Percentiles rank a stretch among this genome's conserved stretches.
Conservation (phyloP, 2,888 invertebrate genomes). For the Andricus curvator region DNA sequence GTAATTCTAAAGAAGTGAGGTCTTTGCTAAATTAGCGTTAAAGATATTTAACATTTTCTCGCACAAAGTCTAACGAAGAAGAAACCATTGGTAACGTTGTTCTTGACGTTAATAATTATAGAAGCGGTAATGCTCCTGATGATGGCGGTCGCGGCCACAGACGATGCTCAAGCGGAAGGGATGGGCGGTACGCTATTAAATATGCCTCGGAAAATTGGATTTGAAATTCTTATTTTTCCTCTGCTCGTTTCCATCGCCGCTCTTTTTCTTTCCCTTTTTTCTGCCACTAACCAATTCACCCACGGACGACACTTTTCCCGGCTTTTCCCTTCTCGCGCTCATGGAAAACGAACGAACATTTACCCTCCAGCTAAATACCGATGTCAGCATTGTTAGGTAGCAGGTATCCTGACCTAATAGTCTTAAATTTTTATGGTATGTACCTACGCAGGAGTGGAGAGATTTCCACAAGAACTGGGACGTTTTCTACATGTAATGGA, state of each 20-base stretch:
- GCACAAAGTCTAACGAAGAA: background rate
- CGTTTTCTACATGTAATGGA: conserved; percentile 65
- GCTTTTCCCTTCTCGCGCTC: conserved; percentile 35
- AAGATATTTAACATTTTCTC: background rate
- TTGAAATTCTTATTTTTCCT: conserved; percentile 73
- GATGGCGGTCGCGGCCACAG: conserved; percentile 35
- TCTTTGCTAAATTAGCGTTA: background rate
- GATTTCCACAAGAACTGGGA: conserved; percentile 51
- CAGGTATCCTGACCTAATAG: conserved; percentile 64
- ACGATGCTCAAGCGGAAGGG: conserved; percentile 43
- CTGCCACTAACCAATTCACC: conserved; percentile 18
- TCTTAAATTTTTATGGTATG: conserved; percentile 68
- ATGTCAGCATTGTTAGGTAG: conserved; percentile 67
- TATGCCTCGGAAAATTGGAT: conserved; percentile 73
- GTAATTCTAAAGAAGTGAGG: background rate
- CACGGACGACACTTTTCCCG: conserved; percentile 21
- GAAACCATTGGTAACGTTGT: background rate
- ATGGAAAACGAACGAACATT: conserved; percentile 33
- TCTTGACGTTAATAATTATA: conserved; percentile 41
- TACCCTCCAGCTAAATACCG: conserved; percentile 62
- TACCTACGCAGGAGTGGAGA: conserved; percentile 50
- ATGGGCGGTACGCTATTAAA: conserved; percentile 65
- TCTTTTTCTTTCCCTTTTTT: conserved; percentile 20
- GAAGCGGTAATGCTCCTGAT: conserved; percentile 40
- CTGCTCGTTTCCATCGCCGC: conserved; percentile 49